phyloP scores from a whole-genome alignment of 2,797 vertebrate species.

The Poeciliopsis gracilis region DNA sequence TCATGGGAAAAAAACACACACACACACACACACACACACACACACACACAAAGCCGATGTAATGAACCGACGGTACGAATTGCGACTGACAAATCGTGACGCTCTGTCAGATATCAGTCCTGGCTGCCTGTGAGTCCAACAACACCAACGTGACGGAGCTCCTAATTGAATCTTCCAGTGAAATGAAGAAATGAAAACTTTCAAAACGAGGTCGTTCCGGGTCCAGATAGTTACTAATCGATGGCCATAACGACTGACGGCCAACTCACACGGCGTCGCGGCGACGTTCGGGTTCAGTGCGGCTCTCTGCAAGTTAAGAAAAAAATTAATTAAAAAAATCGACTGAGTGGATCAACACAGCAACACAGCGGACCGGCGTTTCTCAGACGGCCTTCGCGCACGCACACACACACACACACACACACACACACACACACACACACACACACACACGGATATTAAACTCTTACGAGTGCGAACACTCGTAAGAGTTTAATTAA shows the following conservation, averaged over 20 bases:
- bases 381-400: slow-evolving; percentile 3
- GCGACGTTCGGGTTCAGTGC: slow-evolving; percentile 23
- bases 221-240: slow-evolving; percentile 13
- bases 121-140: neutral
- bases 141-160: neutral
- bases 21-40: too few relatives aligned
- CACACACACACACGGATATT: slow-evolving; percentile 2
- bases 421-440: slow-evolving; percentile 38
- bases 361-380: slow-evolving; percentile 12
- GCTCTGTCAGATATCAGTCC: neutral
- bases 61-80: neutral
- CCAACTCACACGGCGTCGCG: slow-evolving; percentile 6
- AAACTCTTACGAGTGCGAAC: neutral
- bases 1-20: neutral
- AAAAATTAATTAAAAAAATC: slow-evolving; percentile 48
- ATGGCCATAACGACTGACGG: slow-evolving; percentile 28
- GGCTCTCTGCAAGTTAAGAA: slow-evolving; percentile 12
- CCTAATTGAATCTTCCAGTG: slow-evolving; percentile 17
- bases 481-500: neutral
- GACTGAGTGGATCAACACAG: slow-evolving; percentile 36
- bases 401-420: slow-evolving; percentile 15
- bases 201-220: neutral
- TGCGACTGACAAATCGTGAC: slow-evolving; percentile 16
- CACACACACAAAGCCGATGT: neutral
- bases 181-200: slow-evolving; percentile 21